A percentile compares a stretch with the other conserved stretches of the same genome.
These are phyloP conservation scores for Mus musculus DNA, from an alignment of 2,113 vertebrate genomes.

Conservation along the genomic window DNA sequence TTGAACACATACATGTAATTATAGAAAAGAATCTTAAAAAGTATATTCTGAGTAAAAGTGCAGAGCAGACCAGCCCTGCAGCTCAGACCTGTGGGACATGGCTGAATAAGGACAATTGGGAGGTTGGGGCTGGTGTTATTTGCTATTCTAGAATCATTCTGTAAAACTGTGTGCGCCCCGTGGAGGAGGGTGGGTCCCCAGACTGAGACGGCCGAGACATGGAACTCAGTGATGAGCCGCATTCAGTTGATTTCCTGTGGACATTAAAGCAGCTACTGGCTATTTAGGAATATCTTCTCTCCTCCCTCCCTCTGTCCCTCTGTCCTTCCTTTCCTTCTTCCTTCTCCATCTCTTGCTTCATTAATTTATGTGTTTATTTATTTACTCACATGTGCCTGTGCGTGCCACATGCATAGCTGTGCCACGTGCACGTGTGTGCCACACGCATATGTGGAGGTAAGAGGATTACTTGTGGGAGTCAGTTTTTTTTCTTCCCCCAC, in stretches of 20 bases:
- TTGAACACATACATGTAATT: not conserved
- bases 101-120: not conserved
- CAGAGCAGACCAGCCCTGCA: too few relatives aligned
- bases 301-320: not conserved
- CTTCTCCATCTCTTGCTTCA: not conserved
- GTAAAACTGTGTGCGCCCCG: not conserved
- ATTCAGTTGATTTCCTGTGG: not conserved
- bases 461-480: not conserved
- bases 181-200: not conserved
- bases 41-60: not conserved
- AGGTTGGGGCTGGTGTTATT: not conserved
- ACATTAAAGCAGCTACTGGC: not conserved
- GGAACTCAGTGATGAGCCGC: not conserved
- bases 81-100: not conserved
- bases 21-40: not conserved
- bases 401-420: not conserved
- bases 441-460: not conserved
- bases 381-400: not conserved
- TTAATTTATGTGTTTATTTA: not conserved
- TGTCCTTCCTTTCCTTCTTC: accelerated
- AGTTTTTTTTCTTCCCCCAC: not conserved
- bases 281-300: not conserved
- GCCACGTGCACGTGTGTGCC: not conserved
- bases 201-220: not conserved
- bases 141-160: not conserved